Evolutionary conservation across 2,113 vertebrate genomes (phyloP).

Genomic region (Chrysochloris asiatica): DNA sequence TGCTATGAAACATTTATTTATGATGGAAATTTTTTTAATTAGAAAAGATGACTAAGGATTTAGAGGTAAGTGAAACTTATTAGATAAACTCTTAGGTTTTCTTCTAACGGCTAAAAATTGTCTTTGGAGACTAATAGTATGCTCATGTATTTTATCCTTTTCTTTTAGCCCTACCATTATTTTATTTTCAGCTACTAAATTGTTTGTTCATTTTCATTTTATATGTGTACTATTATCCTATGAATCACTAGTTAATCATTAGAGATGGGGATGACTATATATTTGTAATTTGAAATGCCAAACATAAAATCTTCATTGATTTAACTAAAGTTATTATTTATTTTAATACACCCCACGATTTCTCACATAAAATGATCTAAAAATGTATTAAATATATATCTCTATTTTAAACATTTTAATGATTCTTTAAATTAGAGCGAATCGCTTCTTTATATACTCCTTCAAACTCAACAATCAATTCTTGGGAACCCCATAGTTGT

Average conservation of each 20-base stretch:
- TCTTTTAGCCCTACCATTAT: not conserved
- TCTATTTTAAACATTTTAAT: not conserved
- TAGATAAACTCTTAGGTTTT: not conserved
- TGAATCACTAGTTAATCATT: not conserved
- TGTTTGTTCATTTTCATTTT: conserved; percentile 1
- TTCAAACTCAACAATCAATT: too few relatives aligned
- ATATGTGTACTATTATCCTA: not conserved
- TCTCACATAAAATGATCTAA: not conserved
- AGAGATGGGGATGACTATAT: not conserved
- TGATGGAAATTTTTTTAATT: not conserved
- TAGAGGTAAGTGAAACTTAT: not conserved
- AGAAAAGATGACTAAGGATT: not conserved
- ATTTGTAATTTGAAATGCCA: not conserved
- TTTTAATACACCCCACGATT: not conserved
- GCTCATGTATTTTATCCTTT: not conserved
- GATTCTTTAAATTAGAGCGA: not conserved
- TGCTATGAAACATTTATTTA: conserved; percentile 1
- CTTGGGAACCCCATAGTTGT: too few relatives aligned
- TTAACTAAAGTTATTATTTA: not conserved
- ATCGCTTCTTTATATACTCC: not conserved
- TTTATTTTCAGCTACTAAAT: not conserved
- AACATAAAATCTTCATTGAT: not conserved
- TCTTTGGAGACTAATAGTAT: not conserved
- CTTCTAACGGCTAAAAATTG: not conserved
- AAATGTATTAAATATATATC: not conserved